Percentiles rank a stretch among this genome's conserved stretches.
Conservation (phyloP, 2,888 invertebrate genomes). For the Herminia tarsipennalis region DNA sequence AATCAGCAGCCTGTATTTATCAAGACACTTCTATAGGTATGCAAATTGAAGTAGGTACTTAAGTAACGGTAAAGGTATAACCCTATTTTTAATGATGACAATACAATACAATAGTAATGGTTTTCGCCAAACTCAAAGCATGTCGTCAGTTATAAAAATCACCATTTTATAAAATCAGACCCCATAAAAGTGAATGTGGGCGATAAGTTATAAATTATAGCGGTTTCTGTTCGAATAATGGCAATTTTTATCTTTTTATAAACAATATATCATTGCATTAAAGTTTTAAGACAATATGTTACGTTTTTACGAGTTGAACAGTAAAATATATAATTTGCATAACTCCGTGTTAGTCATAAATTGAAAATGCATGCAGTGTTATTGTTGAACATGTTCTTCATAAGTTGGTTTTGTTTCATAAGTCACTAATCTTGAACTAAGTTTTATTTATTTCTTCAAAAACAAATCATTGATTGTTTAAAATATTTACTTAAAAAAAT, state of each 20-base stretch:
- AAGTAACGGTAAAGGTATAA: too few species aligned
- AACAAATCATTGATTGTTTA: too few species aligned
- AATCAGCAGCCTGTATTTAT: too few species aligned
- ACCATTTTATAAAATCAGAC: slow-evolving; percentile 21
- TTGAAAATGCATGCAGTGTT: slow-evolving; percentile 5
- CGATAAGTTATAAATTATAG: slow-evolving; percentile 29
- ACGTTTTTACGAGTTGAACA: background rate
- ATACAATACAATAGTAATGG: too few species aligned
- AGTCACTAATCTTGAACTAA: too few species aligned
- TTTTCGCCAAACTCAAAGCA: background rate
- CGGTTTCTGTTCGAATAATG: slow-evolving; percentile 6
- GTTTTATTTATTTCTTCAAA: too few species aligned
- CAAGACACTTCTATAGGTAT: too few species aligned
- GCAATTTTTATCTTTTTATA: slow-evolving; percentile 24
- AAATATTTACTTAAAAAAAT: too few species aligned
- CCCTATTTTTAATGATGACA: too few species aligned
- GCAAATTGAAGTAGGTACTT: too few species aligned
- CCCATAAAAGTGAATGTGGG: slow-evolving; percentile 27
- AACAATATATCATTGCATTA: slow-evolving; percentile 34
- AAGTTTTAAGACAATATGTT: slow-evolving; percentile 24
- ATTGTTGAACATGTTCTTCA: background rate
- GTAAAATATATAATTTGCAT: background rate
- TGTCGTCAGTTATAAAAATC: background rate
- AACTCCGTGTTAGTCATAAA: slow-evolving; percentile 5
- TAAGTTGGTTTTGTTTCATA: background rate